Conservation (phyloP, 2,888 invertebrate genomes). For the Eupithecia vulgata region DNA sequence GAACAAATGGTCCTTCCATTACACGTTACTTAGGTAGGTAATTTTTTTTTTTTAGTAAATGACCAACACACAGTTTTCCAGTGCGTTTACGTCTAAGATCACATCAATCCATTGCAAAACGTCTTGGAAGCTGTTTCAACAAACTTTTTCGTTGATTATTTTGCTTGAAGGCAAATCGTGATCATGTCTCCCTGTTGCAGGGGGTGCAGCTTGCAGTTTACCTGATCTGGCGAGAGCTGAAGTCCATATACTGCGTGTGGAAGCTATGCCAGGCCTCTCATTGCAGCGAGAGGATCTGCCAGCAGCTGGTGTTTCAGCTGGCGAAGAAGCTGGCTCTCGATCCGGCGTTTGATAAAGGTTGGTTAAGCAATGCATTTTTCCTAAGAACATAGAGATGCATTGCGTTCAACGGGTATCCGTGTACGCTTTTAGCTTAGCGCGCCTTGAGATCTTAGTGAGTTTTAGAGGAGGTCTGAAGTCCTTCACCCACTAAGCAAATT, state of each 20-base stretch:
- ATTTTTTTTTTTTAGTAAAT: too few relatives aligned
- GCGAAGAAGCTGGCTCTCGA: constrained; percentile 54
- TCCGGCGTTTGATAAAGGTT: constrained; percentile 48
- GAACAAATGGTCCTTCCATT: too few relatives aligned
- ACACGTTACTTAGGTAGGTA: too few relatives aligned
- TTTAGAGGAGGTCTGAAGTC: too few relatives aligned
- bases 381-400: neutral
- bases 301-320: constrained; percentile 49
- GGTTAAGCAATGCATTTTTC: neutral
- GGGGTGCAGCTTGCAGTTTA: constrained; percentile 42
- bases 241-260: constrained; percentile 58
- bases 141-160: neutral
- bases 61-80: neutral
- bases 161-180: neutral
- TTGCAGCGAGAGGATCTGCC: constrained; percentile 52
- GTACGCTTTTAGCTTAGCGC: too few relatives aligned
- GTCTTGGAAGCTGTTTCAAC: too few relatives aligned
- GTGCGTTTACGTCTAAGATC: neutral
- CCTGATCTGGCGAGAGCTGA: constrained; percentile 60
- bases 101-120: neutral
- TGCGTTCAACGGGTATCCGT: too few relatives aligned
- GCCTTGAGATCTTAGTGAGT: too few relatives aligned
- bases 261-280: constrained; percentile 55
- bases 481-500: too few relatives aligned
- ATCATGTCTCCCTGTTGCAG: constrained; percentile 1